Conservation (phyloP, 2,113 vertebrate species). For the Oncorhynchus tshawytscha region DNA sequence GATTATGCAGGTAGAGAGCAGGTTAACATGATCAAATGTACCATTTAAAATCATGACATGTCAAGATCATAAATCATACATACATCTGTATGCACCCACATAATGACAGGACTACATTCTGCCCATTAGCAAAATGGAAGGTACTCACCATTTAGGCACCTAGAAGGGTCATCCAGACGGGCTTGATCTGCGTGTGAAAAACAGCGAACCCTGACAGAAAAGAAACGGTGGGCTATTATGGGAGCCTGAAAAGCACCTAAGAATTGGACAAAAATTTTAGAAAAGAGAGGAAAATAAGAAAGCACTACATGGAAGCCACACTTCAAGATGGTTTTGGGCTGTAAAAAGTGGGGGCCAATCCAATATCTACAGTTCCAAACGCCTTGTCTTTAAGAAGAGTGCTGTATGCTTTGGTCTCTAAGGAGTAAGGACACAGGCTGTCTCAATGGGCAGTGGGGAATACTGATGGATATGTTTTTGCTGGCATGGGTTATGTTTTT, state of each 20-base stretch:
- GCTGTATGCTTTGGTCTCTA: constrained; percentile 44
- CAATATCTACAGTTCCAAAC: constrained; percentile 4
- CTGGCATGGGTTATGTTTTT: constrained; percentile 71
- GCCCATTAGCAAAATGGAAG: constrained; percentile 41
- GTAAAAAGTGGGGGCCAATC: constrained; percentile 15
- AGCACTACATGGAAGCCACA: constrained; percentile 24
- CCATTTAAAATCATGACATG: background rate
- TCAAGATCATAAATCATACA: background rate
- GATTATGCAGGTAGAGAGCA: background rate
- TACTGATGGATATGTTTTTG: constrained; percentile 70
- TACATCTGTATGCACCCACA: background rate
- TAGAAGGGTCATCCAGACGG: constrained; percentile 52
- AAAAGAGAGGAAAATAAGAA: background rate
- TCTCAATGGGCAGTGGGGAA: constrained; percentile 60
- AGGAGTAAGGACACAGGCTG: constrained; percentile 36
- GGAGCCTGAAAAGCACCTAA: constrained; percentile 29
- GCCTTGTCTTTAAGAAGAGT: constrained; percentile 14
- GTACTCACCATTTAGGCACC: constrained; percentile 67
- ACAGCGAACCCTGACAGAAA: constrained; percentile 36
- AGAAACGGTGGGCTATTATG: constrained; percentile 33
- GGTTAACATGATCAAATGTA: background rate
- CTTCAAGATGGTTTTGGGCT: constrained; percentile 5
- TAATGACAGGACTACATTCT: background rate
- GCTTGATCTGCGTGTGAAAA: constrained; percentile 42
- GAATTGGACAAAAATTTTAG: constrained; percentile 9